Base-by-base conservation (phyloP, 2,797 vertebrate genomes). In the Cyclopterus lumpus region DNA sequence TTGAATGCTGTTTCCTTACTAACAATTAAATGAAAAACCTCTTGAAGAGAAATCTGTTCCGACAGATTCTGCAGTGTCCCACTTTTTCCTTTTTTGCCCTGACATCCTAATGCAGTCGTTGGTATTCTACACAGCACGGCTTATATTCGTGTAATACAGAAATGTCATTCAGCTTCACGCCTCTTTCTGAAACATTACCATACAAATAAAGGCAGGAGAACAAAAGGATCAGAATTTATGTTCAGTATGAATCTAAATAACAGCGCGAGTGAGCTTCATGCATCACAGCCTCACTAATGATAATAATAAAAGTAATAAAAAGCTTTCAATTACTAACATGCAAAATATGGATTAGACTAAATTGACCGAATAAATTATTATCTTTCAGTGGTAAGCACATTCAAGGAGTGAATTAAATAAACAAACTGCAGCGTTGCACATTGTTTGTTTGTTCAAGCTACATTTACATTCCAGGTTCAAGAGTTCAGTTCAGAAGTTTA, bases 181-280 rank as follows among this genome's bases (percentile, higher is more conserved):
- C 68, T 86, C 86, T 61, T 76, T 72, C 84, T 80, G 60, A 86
- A 86, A 87, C 79, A 93, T 93, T 93, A 93, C 88, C 90, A 87
- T 87, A 89, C 85, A 93, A 88, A 93, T 91, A 91, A 67, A 83
- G 60, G 73, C 63, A 65, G 63, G 68, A 79, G 86, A 81, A 85
- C 75, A 86, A 87, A 86, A 72, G 83, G 78, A 87, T 88, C 63
- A 76, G 67, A 76, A 86, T 88, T 86, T 82, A 85, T 84, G 69
- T 74, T 73, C 68, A 51, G 72, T 75, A 77, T 78, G 64, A 90
- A 90, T 91, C 73, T 65, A 71, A 72, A 77, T 58, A 81, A 75
- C 70, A 73, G 54, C 38, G n/a, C 40, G 38, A 73, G 71, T 75
- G 81, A 89, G 82, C 72, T 60, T 79, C 67, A 59, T 71, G 72